Conservation (phyloP, 1,140 invertebrate species). For the Drosophila mayri region DNA sequence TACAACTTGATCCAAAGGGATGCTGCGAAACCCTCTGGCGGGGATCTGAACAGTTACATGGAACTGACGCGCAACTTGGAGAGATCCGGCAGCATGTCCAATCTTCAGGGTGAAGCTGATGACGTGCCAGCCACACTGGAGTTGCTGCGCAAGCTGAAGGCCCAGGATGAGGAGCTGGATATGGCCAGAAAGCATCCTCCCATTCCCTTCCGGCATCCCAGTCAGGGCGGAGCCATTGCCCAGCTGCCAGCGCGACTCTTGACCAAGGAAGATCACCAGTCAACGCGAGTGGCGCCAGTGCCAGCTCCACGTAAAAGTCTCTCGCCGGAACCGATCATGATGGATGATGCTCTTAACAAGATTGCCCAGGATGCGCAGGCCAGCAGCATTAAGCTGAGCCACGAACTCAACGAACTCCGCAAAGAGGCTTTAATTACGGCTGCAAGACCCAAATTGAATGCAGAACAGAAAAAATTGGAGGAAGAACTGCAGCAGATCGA, state of each 20-base stretch:
- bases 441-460: constrained; percentile 61
- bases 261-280: constrained; percentile 32
- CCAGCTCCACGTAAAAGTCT: constrained; percentile 76
- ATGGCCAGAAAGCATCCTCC: constrained; percentile 33
- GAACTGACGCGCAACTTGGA: constrained; percentile 72
- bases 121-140: constrained; percentile 75
- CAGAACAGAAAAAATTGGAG: constrained; percentile 73
- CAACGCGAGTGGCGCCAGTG: constrained; percentile 51
- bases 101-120: constrained; percentile 52
- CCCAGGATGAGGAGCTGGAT: constrained; percentile 66
- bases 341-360: constrained; percentile 87
- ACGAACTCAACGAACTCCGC: constrained; percentile 84
- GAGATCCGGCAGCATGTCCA: constrained; percentile 78
- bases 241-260: constrained; percentile 72
- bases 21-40: constrained; percentile 82
- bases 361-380: constrained; percentile 87
- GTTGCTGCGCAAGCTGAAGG: constrained; percentile 70
- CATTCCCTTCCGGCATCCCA: constrained; percentile 79
- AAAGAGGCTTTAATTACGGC: constrained; percentile 81
- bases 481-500: constrained; percentile 81
- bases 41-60: constrained; percentile 78
- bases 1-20: constrained; percentile 89
- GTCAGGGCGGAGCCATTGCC: constrained; percentile 75
- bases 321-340: constrained; percentile 71
- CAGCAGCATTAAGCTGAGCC: constrained; percentile 86